Evolutionary conservation across 2,797 vertebrate species (phyloP).

Genomic region (Chaunax sp.): DNA sequence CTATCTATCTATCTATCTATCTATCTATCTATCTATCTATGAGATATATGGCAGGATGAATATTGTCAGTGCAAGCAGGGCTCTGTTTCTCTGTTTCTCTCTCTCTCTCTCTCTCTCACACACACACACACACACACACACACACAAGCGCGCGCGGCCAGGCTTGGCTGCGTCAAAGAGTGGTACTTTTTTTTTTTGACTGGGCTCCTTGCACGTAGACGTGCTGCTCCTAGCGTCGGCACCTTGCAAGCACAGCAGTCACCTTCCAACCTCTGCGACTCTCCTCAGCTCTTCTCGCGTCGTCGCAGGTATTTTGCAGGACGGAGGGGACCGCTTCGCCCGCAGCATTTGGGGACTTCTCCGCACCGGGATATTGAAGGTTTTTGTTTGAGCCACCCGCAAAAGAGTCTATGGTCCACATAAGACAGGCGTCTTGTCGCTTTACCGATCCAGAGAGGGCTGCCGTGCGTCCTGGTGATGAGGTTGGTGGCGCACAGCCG

Average conservation of each 20-base stretch:
- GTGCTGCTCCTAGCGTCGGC: conserved; percentile 83
- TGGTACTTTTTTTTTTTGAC: conserved; percentile 68
- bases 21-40: conserved; percentile 22
- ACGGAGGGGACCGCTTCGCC: conserved; percentile 36
- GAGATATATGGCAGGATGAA: no score
- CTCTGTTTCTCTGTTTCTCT: not conserved
- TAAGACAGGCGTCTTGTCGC: conserved; percentile 54
- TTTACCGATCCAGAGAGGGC: conserved; percentile 64
- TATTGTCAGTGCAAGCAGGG: not conserved
- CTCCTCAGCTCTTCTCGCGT: conserved; percentile 48
- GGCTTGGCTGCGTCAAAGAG: conserved; percentile 70
- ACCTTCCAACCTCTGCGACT: conserved; percentile 84
- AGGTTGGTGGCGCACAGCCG: conserved; percentile 80
- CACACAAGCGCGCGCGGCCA: conserved; percentile 15
- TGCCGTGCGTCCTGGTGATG: conserved; percentile 82
- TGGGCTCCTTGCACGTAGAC: conserved; percentile 51
- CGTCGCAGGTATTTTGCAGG: conserved; percentile 62
- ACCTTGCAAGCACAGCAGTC: conserved; percentile 79
- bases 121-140: not conserved
- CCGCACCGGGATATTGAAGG: conserved; percentile 6
- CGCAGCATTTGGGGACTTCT: conserved; percentile 37
- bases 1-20: conserved; percentile 14
- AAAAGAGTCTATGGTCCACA: conserved; percentile 48
- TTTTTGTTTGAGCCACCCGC: conserved; percentile 12
- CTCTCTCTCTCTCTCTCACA: conserved; percentile 2